Base-by-base conservation (phyloP, 2,113 vertebrate genomes). In the Strigops habroptila region DNA sequence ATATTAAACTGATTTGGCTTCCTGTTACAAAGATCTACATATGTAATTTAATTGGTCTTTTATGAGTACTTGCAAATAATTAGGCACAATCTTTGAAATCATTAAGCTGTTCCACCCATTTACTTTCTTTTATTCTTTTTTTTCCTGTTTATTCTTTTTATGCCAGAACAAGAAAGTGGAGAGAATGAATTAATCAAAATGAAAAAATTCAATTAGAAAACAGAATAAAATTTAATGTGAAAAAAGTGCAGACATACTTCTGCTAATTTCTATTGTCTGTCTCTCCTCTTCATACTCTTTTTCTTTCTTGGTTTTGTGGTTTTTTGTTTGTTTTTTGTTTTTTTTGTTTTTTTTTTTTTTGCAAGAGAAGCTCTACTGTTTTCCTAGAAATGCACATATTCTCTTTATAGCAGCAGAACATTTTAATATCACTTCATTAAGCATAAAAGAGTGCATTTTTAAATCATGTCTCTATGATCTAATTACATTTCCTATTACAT, bases 391-490 rank as follows among this genome's bases (percentile, higher is more conserved):
- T 53, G 33, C 19, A 75, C 3, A 11, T 55, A 88, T 90, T 91
- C 33, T 80, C 6, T 77, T 88, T 67, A 37, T 41, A 79, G 31
- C 10, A 70, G 39, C 12, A 86, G 63, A 91, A 90, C 15, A 73
- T 67, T 67, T 88, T 92, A 82, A 68, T 63, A 62, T 69, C 13
- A 78, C 87, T 93, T 81, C 52, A 90, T 63, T 90, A 90, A 76
- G 33, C 35, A 53, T 85, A 88, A 85, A 91, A 80, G 37, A 85
- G 10, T 75, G 14, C 14, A 88, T 79, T 93, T 95, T 95, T 39
- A 91, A 93, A 64, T 86, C 55, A 78, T 52, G 65, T 39, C 37
- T 79, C 57, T 95, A 88, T 89, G 88, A 95, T 94, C 93, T 60
- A 88, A 82, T 96, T 94, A 80, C 15, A 85, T 79, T 81, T 76